These are phyloP conservation scores for Papio anubis DNA, from an alignment of 2,113 vertebrate species.

Conservation along the genomic window DNA sequence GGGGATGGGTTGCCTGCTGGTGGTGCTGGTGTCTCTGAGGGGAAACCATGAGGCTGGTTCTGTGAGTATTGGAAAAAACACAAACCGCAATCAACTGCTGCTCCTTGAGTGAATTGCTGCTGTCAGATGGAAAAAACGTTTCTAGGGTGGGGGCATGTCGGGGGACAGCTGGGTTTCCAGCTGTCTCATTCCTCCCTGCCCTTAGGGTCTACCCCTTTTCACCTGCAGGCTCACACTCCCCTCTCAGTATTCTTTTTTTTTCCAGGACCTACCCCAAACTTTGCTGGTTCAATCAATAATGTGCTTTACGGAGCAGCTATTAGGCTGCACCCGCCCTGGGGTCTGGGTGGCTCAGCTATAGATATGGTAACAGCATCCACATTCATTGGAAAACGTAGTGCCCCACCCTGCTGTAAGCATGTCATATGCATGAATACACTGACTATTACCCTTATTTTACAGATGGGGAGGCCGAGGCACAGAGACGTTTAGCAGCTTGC, in stretches of 20 bases:
- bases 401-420: background rate
- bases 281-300: background rate
- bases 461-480: background rate
- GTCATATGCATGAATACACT: background rate
- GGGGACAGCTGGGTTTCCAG: background rate
- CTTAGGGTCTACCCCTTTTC: background rate
- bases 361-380: background rate
- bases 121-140: background rate
- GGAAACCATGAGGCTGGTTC: background rate
- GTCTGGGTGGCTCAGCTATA: background rate
- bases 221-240: background rate
- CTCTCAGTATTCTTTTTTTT: background rate
- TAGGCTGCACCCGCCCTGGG: background rate
- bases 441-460: background rate
- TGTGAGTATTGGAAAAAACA: background rate
- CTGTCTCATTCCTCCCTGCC: background rate
- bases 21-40: background rate
- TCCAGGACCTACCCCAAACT: background rate
- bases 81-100: background rate
- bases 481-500: background rate
- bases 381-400: no score
- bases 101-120: background rate
- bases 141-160: accelerated
- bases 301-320: background rate
- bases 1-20: background rate